These are phyloP conservation scores for Pomatostomus ruficeps DNA, from an alignment of 2,113 vertebrate genomes.

Conservation along the genomic window DNA sequence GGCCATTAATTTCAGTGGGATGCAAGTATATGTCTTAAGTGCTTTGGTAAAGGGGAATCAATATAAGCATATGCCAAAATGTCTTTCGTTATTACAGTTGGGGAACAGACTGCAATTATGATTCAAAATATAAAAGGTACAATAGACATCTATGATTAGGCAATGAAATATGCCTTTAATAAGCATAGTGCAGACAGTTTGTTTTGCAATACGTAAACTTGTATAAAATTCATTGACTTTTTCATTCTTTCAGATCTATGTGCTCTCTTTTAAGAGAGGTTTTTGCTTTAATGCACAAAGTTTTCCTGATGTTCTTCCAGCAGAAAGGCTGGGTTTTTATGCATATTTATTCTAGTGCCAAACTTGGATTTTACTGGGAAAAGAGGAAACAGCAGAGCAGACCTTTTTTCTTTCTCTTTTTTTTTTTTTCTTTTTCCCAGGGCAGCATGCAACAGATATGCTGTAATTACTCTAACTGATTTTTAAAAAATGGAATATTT, in stretches of 20 bases:
- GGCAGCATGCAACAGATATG: background rate
- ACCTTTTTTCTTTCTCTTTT: background rate
- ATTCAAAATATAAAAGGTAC: conserved; percentile 47
- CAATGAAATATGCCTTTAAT: conserved; percentile 61
- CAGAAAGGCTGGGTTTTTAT: background rate
- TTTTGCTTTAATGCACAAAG: conserved; percentile 11
- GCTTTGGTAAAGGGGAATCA: conserved; percentile 18
- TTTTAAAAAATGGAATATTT: conserved; percentile 7
- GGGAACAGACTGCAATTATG: conserved; percentile 41
- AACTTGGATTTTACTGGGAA: conserved; percentile 3
- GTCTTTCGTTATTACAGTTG: conserved; percentile 32
- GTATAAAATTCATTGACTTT: conserved; percentile 53
- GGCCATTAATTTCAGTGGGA: conserved; percentile 9
- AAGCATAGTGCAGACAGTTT: conserved; percentile 45
- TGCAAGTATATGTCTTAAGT: background rate
- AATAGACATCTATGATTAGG: conserved; percentile 37
- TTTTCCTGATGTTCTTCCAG: conserved; percentile 56
- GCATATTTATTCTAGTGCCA: conserved; percentile 40
- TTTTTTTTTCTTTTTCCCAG: background rate
- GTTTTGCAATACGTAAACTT: conserved; percentile 56
- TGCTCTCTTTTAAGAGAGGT: background rate
- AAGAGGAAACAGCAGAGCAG: background rate
- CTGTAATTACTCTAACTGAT: background rate
- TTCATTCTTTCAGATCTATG: conserved; percentile 40
- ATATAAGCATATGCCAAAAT: conserved; percentile 29